phyloP scores from a whole-genome alignment of 2,113 vertebrate species.

The Callospermophilus lateralis region DNA sequence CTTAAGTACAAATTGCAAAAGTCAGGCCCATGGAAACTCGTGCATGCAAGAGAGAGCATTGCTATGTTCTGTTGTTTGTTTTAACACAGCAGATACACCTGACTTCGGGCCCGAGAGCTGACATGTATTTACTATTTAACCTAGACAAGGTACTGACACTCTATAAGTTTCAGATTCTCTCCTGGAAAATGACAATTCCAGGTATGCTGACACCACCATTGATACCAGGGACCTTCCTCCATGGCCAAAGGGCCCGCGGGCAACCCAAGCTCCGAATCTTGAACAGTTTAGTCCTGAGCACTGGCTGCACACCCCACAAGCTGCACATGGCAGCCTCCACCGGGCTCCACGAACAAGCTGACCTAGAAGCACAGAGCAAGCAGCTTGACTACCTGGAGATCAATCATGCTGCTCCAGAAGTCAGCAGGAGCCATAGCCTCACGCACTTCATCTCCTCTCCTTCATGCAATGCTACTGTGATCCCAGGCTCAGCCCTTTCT shows the following conservation, averaged over 20 bases:
- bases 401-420: neutral
- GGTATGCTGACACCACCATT: neutral
- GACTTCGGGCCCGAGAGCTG: neutral
- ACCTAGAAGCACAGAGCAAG: neutral
- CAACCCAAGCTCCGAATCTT: neutral
- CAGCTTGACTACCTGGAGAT: neutral
- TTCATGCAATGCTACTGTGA: neutral
- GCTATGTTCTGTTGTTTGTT: neutral
- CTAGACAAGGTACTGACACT: neutral
- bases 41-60: neutral
- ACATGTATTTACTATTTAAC: neutral
- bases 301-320: neutral
- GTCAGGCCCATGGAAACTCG: neutral
- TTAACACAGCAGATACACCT: neutral
- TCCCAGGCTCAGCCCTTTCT: neutral
- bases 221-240: neutral
- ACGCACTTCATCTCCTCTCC: neutral
- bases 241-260: neutral
- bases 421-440: neutral
- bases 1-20: conserved; percentile 28
- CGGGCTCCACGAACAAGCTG: neutral
- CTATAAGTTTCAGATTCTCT: neutral
- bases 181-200: neutral
- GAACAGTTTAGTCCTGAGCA: neutral
- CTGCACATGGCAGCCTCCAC: neutral